Evolutionary conservation across 2,797 vertebrate genomes (phyloP).

Genomic region (Percopsis omiscomaycus): DNA sequence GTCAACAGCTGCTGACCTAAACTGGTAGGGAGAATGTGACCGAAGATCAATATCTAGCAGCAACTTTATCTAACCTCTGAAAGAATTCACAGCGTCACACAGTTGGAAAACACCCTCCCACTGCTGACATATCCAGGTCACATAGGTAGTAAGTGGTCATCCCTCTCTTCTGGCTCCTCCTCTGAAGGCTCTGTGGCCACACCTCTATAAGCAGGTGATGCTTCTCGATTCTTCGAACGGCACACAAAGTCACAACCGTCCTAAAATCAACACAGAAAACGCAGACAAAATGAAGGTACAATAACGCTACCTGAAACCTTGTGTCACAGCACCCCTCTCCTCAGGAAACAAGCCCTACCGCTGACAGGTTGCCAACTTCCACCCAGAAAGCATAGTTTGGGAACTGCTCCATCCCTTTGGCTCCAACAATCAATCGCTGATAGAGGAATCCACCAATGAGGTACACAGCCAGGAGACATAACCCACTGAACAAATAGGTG

Average conservation of each 20-base stretch:
- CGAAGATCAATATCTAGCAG: constrained; percentile 49
- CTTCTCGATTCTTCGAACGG: constrained; percentile 83
- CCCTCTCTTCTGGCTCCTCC: constrained; percentile 92
- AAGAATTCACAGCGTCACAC: constrained; percentile 49
- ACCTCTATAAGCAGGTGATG: constrained; percentile 83
- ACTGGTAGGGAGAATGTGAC: constrained; percentile 31
- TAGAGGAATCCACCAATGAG: constrained; percentile 93
- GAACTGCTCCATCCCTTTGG: constrained; percentile 96
- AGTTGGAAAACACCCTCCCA: constrained; percentile 37
- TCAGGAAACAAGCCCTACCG: constrained; percentile 76
- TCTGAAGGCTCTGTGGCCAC: constrained; percentile 83
- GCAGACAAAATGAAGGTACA: no score
- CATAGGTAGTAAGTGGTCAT: constrained; percentile 97
- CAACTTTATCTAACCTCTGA: constrained; percentile 47
- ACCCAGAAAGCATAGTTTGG: constrained; percentile 94
- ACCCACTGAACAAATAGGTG: constrained; percentile 68
- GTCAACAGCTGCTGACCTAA: constrained; percentile 35
- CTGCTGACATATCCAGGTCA: constrained; percentile 72
- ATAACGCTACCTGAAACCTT: no score
- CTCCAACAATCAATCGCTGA: constrained; percentile 92
- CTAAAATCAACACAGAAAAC: constrained; percentile 62
- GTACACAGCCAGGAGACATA: constrained; percentile 84
- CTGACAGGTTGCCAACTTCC: constrained; percentile 91
- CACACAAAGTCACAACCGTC: constrained; percentile 98
- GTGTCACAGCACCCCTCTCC: neutral